Base-by-base conservation (phyloP, 2,888 invertebrate species). In the Tortricodes alternella region DNA sequence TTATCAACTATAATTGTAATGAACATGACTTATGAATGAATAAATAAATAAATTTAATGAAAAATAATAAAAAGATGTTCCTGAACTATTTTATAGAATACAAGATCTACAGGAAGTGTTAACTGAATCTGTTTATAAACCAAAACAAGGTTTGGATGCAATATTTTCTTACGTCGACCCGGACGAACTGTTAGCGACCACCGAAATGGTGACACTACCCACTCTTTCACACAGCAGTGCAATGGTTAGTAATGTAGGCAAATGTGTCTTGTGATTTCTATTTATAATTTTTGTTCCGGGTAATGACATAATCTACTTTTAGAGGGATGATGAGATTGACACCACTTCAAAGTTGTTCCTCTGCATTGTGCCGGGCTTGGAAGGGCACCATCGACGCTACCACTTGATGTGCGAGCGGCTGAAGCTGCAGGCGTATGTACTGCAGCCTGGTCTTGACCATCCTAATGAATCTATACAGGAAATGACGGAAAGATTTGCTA, bases 361-460 rank as follows among this genome's bases (percentile, higher is more conserved):
- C 23, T 76, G 71, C 58, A 66, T 85, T 37, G 50, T 85, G 8
- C 83, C 83, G 0, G 83, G 82, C 0, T 46, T 82, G 24, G 83
- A 83, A 51, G 76, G 78, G 0, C 74, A 76, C 43, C 62, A 78
- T 46, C 41, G 51, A 2, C 64, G 73, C 21, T 82, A 82, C 65
- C 51, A 52, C 0, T 9, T 46, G 2, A 49, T 81, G 6, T 78
- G 78, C 50, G 75, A 77, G 53, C 68, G 76, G 0, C 68, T 82
- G 27, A 78, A 80, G 63, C 16, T 81, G 37, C 70, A 75, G 0
- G 76, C 82, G 0, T 46, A 77, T 0, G 75, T 75, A 1, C 61
- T 84, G 46, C 82, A 79, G 56, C 77, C 76, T 0, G 76, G 75
- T 0, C 59, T 78, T 3, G 73, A 78, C 38, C 56, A 58, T 2